Evolutionary conservation across 2,888 invertebrate species (phyloP).

Genomic region (Andrena camellia): DNA sequence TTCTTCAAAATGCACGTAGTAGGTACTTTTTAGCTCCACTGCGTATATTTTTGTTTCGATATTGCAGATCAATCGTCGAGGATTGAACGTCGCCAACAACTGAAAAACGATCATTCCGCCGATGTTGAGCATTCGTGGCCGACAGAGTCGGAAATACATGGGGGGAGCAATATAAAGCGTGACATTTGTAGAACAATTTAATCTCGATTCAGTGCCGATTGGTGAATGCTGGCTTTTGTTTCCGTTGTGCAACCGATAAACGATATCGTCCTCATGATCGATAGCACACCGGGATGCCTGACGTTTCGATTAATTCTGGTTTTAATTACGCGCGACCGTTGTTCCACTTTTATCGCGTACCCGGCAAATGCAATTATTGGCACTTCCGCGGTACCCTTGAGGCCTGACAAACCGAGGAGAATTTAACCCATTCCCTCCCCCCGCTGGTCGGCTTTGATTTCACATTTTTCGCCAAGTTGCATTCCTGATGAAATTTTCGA

Average conservation of each 20-base stretch:
- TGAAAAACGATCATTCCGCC: constrained; percentile 6
- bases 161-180: constrained; percentile 16
- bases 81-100: constrained; percentile 21
- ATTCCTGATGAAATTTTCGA: constrained; percentile 1
- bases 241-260: constrained; percentile 50
- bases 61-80: no score
- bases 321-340: constrained; percentile 58
- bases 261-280: constrained; percentile 52
- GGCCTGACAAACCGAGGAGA: constrained; percentile 27
- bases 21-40: no score
- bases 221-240: constrained; percentile 32
- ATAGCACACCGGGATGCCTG: constrained; percentile 38
- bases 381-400: constrained; percentile 45
- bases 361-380: constrained; percentile 59
- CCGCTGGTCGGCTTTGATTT: constrained; percentile 4
- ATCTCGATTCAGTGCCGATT: constrained; percentile 12
- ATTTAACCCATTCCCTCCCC: constrained; percentile 36
- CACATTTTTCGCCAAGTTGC: background rate
- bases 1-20: no score
- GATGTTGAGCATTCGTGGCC: background rate
- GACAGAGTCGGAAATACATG: background rate
- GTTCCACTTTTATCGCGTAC: constrained; percentile 42
- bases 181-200: constrained; percentile 45
- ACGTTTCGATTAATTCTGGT: constrained; percentile 61
- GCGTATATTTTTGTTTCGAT: no score